Percentiles rank a stretch among this genome's conserved stretches.
These are phyloP conservation scores for Platyscapa corneri DNA, from an alignment of 1,140 invertebrate species.

Conservation along the genomic window DNA sequence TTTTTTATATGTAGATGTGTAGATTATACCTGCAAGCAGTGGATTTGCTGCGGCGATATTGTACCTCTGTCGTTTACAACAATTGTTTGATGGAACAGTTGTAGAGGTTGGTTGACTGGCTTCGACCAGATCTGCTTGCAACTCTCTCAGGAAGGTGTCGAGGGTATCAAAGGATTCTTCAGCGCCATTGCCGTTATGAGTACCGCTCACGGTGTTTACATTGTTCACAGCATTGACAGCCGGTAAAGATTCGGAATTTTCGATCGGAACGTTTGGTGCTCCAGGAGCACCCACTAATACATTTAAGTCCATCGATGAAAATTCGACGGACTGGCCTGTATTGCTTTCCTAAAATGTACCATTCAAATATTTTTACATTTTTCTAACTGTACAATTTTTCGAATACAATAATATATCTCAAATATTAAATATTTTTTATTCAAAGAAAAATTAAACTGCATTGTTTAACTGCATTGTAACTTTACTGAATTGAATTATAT, in stretches of 20 bases:
- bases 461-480: no score
- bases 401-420: no score
- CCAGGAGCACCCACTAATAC: conserved; percentile 66
- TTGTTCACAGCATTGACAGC: conserved; percentile 7
- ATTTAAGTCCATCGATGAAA: conserved; percentile 71
- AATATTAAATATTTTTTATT: no score
- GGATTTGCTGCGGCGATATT: conserved; percentile 89
- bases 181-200: conserved; percentile 42
- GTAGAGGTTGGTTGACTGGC: conserved; percentile 70
- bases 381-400: no score
- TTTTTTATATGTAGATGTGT: no score
- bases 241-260: conserved; percentile 59
- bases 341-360: conserved; percentile 64
- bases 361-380: conserved; percentile 5
- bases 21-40: conserved; percentile 79
- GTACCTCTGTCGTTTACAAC: conserved; percentile 79
- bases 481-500: no score
- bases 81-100: conserved; percentile 67
- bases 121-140: conserved; percentile 70
- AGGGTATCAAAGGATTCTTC: conserved; percentile 72
- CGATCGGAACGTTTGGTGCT: conserved; percentile 57
- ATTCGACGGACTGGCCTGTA: conserved; percentile 70
- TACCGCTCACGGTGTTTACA: background rate
- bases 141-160: conserved; percentile 71
- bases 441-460: no score